Percentiles rank a stretch among this genome's conserved stretches.
These are phyloP conservation scores for Sesia apiformis DNA, from an alignment of 2,888 invertebrate species.

Conservation along the genomic window DNA sequence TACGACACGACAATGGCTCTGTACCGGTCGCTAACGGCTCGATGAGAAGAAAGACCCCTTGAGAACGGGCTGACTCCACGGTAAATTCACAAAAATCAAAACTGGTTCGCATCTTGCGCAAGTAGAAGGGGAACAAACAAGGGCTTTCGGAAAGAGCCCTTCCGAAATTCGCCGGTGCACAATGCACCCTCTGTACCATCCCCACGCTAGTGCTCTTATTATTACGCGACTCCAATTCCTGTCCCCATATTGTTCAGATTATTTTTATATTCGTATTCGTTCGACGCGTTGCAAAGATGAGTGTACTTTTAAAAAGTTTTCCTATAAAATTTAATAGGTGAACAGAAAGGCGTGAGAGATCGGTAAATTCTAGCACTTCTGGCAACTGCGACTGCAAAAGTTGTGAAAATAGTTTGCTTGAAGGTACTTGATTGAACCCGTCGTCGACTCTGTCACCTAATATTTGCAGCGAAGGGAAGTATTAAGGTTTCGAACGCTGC, in stretches of 20 bases:
- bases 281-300: conserved; percentile 48
- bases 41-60: conserved; percentile 43
- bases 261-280: conserved; percentile 62
- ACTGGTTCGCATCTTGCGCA: conserved; percentile 74
- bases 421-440: conserved; percentile 31
- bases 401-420: conserved; percentile 46
- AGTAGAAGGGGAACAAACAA: conserved; percentile 67
- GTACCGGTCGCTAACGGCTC: conserved; percentile 21
- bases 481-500: conserved; percentile 73
- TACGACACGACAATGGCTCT: conserved; percentile 16
- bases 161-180: conserved; percentile 73
- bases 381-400: neutral
- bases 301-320: too few species aligned
- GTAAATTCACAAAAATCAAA: conserved; percentile 65
- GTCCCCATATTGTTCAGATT: conserved; percentile 70
- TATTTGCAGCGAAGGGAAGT: conserved; percentile 73
- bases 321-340: too few species aligned
- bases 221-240: conserved; percentile 67
- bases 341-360: too few species aligned
- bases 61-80: conserved; percentile 42
- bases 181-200: conserved; percentile 73
- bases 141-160: conserved; percentile 66
- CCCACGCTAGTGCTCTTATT: conserved; percentile 72
- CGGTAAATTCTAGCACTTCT: too few species aligned
- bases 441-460: conserved; percentile 61